Percentiles rank a stretch among this genome's conserved stretches.
phyloP scores from a whole-genome alignment of 1,140 invertebrate genomes.

The Neodiprion fabricii region DNA sequence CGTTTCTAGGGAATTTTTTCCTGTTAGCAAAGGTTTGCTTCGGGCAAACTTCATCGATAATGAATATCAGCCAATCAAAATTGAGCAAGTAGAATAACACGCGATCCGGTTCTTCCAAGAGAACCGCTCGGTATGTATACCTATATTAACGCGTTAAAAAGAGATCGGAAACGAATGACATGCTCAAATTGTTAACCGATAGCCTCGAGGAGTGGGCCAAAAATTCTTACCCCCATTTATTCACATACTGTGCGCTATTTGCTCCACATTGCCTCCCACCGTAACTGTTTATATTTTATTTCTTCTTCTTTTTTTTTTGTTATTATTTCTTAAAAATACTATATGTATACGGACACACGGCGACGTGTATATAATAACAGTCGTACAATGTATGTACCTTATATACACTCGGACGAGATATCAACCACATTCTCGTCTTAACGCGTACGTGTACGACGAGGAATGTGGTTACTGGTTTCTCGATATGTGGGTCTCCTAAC shows the following conservation, averaged over 20 bases:
- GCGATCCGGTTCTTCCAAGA: too few relatives aligned
- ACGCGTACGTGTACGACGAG: not conserved
- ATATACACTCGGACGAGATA: too few relatives aligned
- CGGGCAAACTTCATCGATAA: too few relatives aligned
- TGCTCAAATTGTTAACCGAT: conserved; percentile 17
- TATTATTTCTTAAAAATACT: not conserved
- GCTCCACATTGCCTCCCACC: not conserved
- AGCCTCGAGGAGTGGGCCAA: conserved; percentile 26
- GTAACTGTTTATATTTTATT: not conserved
- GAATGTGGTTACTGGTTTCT: conserved; percentile 5
- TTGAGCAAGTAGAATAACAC: too few relatives aligned
- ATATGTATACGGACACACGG: not conserved
- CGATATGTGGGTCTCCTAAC: conserved; percentile 2
- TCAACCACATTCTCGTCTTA: too few relatives aligned
- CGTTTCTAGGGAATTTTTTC: too few relatives aligned
- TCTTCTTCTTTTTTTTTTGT: not conserved
- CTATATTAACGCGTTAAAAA: not conserved
- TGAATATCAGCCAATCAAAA: too few relatives aligned
- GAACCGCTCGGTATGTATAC: too few relatives aligned
- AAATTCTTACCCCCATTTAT: conserved; percentile 17
- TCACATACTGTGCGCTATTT: not conserved
- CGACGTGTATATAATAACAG: too few relatives aligned
- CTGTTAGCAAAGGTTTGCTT: too few relatives aligned
- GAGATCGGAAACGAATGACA: conserved; percentile 22
- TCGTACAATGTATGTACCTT: too few relatives aligned